Base-by-base conservation (phyloP, 2,113 vertebrate genomes). In the Xiphophorus hellerii region DNA sequence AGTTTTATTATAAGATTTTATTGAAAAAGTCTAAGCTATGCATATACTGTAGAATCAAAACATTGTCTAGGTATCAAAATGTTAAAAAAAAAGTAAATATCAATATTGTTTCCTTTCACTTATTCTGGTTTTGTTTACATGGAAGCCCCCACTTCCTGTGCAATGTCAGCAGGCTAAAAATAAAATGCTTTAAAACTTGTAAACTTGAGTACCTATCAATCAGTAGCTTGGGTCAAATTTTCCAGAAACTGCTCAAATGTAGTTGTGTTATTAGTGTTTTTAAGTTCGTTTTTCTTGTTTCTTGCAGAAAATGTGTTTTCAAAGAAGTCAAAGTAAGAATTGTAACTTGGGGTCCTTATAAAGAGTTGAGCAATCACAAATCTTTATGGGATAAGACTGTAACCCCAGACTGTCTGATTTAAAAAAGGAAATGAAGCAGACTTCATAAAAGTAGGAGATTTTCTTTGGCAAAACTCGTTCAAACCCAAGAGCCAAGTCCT, bases 401-500 rank as follows among this genome's bases (percentile, higher is more conserved):
- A 79, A 74, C 44, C 30, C 39, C 11, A 37, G 66, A 42, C 28
- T 69, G 37, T 27, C 66, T 39, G 51, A 65, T 33, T 66, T 54
- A 17, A 73, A 62, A 44, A 72, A 64, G 70, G 14, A 28, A 30
- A 31, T 30, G 42, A 30, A 68, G 5, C 64, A 42, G 66, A 33
- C 33, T 64, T 3, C 20, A 20, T 48, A 58, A 58, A 58, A 58
- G 51, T 10, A 25, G 51, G 51, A 7, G 7, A 58, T 65, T 73
- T 67, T 2, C 29, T 35, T 71, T 66, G 25, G 44, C 54, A 72
- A 66, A 14, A 48, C 39, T 39, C 33, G 14, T 31, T 67, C 66
- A 67, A 42, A 74, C 37, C 48, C 15, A 54, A 69, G 51, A 81
- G 69, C 70, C 73, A 84, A 66, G 69, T 82, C 73, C 80, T 74